Evolutionary conservation across 2,888 invertebrate genomes (phyloP), one percentile per base, ranked within the genome.

Genomic region (Melipona beecheii): DNA sequence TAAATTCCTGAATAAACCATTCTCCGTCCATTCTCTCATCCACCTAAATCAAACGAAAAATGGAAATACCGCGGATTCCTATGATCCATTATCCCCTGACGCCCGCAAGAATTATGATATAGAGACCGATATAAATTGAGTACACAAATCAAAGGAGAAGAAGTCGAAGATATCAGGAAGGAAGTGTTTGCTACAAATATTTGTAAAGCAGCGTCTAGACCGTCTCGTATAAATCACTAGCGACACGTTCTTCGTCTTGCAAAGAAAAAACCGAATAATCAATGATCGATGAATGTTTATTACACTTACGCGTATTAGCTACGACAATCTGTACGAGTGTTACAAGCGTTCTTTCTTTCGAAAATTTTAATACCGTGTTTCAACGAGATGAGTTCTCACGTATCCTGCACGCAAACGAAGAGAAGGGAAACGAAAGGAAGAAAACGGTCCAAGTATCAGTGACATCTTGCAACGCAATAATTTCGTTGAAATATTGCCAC

Each of bases 401-500:
- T 43, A 43, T 50, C n/a, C 17, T 17, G 27, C 15, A 19, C 6
- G 11, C 11, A 58, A n/a, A 56, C 13, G 13, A n/a, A 11, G 2
- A 1, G 27, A 11, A 54, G 4, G 2, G n/a, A 56, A 31, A 56
- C 36, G 17, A 31, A 50, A 58, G 5, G 2, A 9, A 31, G 5
- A 52, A 43, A n/a, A 60, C 9, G 27, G n/a, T 50, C 17, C 24
- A 66, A 11, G 27, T 43, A 64, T 73, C 73, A 60, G 70, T 84
- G 87, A 89, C 86, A 86, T 72, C 69, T 70, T 80, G 68, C 73
- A 70, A 65, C 52, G 83, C 77, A 87, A 83, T 90, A 89, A 90
- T 72, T 65, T 90, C 74, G 43, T 65, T 87, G 71, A 86, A 84
- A 86, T 90, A 90, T 86, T 75, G 84, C 79, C 87, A 80, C 69